Evolutionary conservation across 92 coral and sea anemone genomes (phyloP).

Genomic region (Umimayanthus kanabou): DNA sequence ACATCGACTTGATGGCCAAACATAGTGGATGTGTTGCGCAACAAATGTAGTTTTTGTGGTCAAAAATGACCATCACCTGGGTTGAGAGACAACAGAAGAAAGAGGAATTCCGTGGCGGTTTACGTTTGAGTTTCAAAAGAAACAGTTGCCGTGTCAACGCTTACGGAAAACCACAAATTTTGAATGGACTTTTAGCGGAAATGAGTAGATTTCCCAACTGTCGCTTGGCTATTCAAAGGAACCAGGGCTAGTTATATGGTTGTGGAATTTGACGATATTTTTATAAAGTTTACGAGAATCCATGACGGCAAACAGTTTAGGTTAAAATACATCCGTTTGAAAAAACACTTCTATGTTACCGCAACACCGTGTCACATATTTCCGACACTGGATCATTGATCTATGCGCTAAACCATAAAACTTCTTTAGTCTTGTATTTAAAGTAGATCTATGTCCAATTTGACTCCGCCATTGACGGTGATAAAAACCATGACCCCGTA

Average conservation of each 20-base stretch:
- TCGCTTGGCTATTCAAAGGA: background rate
- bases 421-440: background rate
- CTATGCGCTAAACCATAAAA: background rate
- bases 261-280: conserved; percentile 7
- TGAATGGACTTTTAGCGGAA: conserved; percentile 15
- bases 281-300: background rate
- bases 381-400: background rate
- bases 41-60: conserved; percentile 3
- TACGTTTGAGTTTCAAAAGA: background rate
- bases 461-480: background rate
- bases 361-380: background rate
- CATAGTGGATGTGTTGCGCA: background rate
- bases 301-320: background rate
- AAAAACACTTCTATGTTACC: background rate
- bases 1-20: background rate
- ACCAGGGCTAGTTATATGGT: background rate
- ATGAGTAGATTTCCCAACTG: conserved; percentile 7
- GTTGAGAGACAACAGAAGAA: background rate
- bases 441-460: background rate
- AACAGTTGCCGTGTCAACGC: conserved; percentile 9
- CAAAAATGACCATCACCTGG: background rate
- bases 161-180: conserved; percentile 21
- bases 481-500: background rate
- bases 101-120: conserved; percentile 19
- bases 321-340: background rate